A percentile compares a stretch with the other conserved stretches of the same genome.
phyloP scores from a whole-genome alignment of 2,113 vertebrate species.

The Mormyrus lacerda region DNA sequence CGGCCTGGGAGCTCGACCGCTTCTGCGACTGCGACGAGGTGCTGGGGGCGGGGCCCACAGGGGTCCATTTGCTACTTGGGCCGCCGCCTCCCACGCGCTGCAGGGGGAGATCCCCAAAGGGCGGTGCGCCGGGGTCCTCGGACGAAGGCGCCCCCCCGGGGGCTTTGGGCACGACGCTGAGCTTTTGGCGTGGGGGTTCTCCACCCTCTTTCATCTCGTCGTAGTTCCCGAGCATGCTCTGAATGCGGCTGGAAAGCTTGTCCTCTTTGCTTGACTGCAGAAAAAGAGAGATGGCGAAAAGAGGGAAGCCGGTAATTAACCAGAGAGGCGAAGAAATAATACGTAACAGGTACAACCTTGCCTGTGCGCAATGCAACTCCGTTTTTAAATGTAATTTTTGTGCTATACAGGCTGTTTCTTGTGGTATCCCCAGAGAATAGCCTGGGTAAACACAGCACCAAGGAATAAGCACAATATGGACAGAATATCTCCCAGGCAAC shows the following conservation, averaged over 20 bases:
- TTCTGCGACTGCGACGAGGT: conserved; percentile 78
- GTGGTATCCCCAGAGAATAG: background rate
- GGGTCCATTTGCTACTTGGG: conserved; percentile 95
- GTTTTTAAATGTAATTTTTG: background rate
- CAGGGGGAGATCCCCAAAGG: conserved; percentile 85
- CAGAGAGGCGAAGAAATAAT: background rate
- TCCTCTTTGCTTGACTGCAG: conserved; percentile 92
- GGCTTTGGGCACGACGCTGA: conserved; percentile 72
- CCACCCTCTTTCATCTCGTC: conserved; percentile 98
- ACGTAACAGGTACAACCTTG: background rate
- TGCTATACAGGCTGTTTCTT: background rate
- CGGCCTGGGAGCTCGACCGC: conserved; percentile 70
- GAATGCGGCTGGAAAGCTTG: conserved; percentile 94
- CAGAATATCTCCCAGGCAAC: conserved; percentile 8
- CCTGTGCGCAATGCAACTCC: background rate
- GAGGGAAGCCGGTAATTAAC: background rate
- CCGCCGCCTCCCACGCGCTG: conserved; percentile 64
- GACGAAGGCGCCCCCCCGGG: conserved; percentile 66
- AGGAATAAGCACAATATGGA: background rate
- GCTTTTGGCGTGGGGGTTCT: conserved; percentile 81
- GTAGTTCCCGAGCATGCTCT: conserved; percentile 98
- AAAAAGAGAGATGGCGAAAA: background rate
- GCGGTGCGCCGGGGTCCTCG: conserved; percentile 74
- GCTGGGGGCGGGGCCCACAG: conserved; percentile 79
- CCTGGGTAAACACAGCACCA: background rate